Evolutionary conservation across 2,797 vertebrate genomes (phyloP).

Genomic region (Enteromius trimaculatus): DNA sequence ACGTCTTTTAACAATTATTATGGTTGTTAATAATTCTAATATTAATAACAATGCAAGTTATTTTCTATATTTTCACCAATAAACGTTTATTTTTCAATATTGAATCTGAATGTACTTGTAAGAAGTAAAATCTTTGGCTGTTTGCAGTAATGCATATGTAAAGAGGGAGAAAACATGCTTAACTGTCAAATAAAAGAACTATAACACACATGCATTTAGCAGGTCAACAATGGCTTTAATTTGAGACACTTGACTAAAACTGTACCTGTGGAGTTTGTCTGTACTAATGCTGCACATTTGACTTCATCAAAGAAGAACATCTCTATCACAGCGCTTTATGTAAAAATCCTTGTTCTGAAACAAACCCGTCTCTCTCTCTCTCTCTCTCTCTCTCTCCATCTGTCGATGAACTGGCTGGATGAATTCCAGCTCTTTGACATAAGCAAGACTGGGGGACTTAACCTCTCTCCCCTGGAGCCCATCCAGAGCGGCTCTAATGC

Average conservation of each 20-base stretch:
- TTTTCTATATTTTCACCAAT: no score
- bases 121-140: neutral
- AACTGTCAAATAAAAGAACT: neutral
- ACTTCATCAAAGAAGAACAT: constrained; percentile 7
- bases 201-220: neutral
- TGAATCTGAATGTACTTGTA: no score
- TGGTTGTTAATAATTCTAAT: no score
- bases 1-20: neutral
- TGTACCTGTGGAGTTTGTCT: neutral
- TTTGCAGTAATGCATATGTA: neutral
- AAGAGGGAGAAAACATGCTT: neutral
- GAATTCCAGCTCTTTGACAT: constrained; percentile 64
- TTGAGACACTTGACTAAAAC: neutral
- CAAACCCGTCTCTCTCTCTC: constrained; percentile 15
- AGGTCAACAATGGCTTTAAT: neutral
- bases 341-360: constrained; percentile 4
- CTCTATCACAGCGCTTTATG: neutral
- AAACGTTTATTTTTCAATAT: no score
- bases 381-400: constrained; percentile 12
- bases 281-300: neutral
- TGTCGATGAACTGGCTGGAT: constrained; percentile 46
- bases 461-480: constrained; percentile 65
- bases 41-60: no score
- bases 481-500: constrained; percentile 66
- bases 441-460: constrained; percentile 65